Percentiles rank a stretch among this genome's conserved stretches.
Conservation (phyloP, 2,888 invertebrate genomes). For the Pachydiplax longipennis region DNA sequence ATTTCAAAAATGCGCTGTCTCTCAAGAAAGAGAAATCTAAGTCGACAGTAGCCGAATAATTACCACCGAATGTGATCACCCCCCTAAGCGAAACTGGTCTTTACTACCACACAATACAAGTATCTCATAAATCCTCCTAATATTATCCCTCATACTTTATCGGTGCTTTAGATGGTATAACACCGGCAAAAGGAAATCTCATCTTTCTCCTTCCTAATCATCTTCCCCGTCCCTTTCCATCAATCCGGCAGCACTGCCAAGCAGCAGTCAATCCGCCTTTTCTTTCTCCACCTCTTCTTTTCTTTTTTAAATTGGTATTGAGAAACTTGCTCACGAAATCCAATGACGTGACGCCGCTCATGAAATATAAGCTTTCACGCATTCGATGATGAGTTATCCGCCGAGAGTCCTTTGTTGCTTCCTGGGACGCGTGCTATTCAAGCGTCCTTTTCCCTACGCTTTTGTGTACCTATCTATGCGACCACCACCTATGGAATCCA, state of each 20-base stretch:
- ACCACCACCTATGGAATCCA: background rate
- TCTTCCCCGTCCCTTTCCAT: background rate
- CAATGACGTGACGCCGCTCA: constrained; percentile 14
- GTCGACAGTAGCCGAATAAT: background rate
- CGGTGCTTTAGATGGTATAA: background rate
- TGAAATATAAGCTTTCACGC: constrained; percentile 36
- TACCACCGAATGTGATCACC: background rate
- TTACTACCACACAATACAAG: no score
- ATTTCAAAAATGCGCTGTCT: no score
- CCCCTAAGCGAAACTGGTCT: no score
- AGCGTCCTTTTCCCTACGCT: background rate
- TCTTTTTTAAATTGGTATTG: constrained; percentile 10
- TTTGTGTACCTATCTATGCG: constrained; percentile 15
- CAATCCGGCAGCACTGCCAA: background rate
- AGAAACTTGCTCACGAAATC: constrained; percentile 24
- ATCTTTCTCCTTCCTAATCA: background rate
- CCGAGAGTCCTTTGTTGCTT: constrained; percentile 26
- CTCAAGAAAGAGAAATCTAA: no score
- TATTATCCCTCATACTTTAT: background rate
- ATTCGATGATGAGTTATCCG: constrained; percentile 30
- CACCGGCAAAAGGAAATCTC: background rate
- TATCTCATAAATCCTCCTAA: no score
- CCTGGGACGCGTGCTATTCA: constrained; percentile 22
- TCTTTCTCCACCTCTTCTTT: background rate
- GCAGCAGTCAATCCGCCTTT: background rate